phyloP scores from a whole-genome alignment of 2,888 invertebrate species.

The Phengaris arion region DNA sequence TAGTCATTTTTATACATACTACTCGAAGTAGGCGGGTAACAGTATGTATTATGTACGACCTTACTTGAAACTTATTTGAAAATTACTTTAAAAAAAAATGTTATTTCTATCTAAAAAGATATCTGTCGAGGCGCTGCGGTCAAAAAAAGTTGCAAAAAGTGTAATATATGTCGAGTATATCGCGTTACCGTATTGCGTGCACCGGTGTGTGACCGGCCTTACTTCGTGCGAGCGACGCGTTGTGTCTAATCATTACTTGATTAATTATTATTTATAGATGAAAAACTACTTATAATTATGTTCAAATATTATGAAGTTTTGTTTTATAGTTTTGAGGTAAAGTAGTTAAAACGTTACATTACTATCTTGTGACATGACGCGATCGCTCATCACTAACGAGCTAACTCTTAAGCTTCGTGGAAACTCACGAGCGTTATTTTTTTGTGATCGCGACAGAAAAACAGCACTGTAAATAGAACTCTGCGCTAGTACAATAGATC shows the following conservation, averaged over 20 bases:
- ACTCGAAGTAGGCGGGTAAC: no score
- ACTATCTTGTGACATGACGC: background rate
- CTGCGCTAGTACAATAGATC: no score
- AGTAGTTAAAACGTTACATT: background rate
- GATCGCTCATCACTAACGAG: background rate
- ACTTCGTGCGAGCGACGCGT: background rate
- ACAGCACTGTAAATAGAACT: no score
- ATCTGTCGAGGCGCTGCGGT: background rate
- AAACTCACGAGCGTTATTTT: no score
- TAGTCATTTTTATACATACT: no score
- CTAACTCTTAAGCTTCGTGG: constrained; percentile 1
- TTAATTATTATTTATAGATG: background rate
- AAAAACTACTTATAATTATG: background rate
- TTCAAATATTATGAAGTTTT: background rate
- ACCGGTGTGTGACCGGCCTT: background rate
- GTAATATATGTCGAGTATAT: background rate
- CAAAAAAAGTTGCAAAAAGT: background rate
- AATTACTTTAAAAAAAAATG: no score
- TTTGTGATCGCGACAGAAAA: no score
- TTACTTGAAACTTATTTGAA: no score
- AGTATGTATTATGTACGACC: no score
- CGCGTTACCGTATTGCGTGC: background rate
- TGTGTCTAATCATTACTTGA: background rate
- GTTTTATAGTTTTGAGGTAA: background rate
- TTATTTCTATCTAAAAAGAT: background rate